These are phyloP conservation scores for Chaetodon auriga DNA, from an alignment of 2,113 vertebrate genomes.

Conservation along the genomic window DNA sequence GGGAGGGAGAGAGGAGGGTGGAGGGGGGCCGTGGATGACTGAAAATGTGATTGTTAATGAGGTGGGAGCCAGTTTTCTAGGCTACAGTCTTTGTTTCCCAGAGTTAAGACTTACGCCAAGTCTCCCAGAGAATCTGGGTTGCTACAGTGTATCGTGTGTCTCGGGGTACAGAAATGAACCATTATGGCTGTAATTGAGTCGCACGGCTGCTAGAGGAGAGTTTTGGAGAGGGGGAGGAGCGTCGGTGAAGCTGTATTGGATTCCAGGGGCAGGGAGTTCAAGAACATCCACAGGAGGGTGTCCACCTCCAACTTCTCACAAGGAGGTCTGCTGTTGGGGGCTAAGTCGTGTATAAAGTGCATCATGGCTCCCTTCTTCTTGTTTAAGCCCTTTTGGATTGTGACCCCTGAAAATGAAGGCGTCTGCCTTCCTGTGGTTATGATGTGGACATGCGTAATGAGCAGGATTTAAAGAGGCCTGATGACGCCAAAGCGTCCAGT, in stretches of 20 bases:
- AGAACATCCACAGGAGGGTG: conserved; percentile 68
- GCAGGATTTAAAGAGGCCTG: neutral
- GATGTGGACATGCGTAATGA: neutral
- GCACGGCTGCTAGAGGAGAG: conserved; percentile 50
- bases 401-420: neutral
- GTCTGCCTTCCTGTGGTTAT: neutral
- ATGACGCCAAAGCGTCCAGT: neutral
- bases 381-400: neutral
- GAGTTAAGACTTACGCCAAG: conserved; percentile 73
- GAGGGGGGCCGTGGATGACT: conserved; percentile 51
- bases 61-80: conserved; percentile 77
- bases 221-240: conserved; percentile 47
- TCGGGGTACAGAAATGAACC: conserved; percentile 76
- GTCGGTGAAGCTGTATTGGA: conserved; percentile 60
- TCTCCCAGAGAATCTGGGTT: conserved; percentile 80
- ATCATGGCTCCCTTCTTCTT: neutral
- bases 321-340: conserved; percentile 41
- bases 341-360: neutral
- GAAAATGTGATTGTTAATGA: conserved; percentile 79
- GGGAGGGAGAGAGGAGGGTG: neutral
- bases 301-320: conserved; percentile 50
- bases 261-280: conserved; percentile 76
- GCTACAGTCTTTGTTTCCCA: conserved; percentile 77
- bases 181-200: conserved; percentile 77
- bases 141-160: conserved; percentile 76